These are phyloP conservation scores for Sebastes melanostomus DNA, from an alignment of 2,797 vertebrate species.

Conservation along the genomic window DNA sequence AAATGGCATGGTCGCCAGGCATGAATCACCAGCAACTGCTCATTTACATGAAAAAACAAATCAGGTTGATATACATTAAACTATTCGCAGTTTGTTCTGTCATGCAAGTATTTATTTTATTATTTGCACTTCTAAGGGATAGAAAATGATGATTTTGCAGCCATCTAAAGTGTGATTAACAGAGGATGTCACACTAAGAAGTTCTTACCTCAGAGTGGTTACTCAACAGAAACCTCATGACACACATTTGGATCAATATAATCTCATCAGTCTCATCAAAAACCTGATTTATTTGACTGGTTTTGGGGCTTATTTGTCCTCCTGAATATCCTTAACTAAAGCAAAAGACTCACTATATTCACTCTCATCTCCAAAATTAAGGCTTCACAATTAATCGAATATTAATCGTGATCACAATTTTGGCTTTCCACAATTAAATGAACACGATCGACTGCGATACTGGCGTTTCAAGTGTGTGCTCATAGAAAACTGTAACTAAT, in stretches of 20 bases:
- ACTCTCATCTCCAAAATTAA: not conserved
- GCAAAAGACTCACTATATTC: not conserved
- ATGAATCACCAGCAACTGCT: constrained; percentile 1
- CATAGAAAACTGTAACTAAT: too few species aligned
- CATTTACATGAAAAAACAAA: constrained; percentile 45
- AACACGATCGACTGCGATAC: too few species aligned
- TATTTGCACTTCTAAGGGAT: not conserved
- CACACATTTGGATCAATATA: not conserved
- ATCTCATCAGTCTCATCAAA: not conserved
- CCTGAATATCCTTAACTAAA: not conserved
- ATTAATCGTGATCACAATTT: too few species aligned
- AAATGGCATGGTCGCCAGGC: constrained; percentile 22
- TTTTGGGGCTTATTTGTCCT: not conserved
- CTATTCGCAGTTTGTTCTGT: not conserved
- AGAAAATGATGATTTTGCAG: not conserved
- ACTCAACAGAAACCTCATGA: not conserved
- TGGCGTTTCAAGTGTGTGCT: too few species aligned
- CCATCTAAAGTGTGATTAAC: not conserved
- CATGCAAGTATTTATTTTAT: not conserved
- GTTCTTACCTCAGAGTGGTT: not conserved
- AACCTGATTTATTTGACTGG: not conserved
- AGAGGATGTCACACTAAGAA: not conserved
- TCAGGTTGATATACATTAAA: constrained; percentile 3
- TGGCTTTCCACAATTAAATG: too few species aligned
- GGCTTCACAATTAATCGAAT: too few species aligned